Base-by-base conservation (phyloP, 2,797 vertebrate genomes). In the Poecilia velifera region DNA sequence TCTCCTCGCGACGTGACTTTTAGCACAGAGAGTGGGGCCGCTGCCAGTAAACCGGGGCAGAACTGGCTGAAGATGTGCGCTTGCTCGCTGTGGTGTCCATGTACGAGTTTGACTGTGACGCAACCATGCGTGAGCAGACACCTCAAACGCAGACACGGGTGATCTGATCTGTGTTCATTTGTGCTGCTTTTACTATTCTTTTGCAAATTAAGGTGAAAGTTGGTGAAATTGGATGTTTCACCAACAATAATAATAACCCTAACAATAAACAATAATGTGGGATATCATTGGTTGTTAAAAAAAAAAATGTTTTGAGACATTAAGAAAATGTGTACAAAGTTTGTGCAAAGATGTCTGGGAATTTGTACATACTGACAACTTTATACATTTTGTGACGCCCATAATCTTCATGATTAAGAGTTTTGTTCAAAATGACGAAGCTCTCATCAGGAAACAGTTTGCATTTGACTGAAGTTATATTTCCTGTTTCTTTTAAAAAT, bases 1-100 rank as follows among this genome's bases (percentile, higher is more conserved):
- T 95, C 92, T 94, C 92, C 80, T 91, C 73, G 92, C 92, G 95
- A 96, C 96, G 95, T 96, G 95, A 96, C 95, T 95, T 89, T 89
- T 86, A 90, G 95, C 96, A 96, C 96, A 96, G 94, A 92, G 93
- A 86, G 87, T 85, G 86, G 90, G 88, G 93, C 91, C 74, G 86
- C 80, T 96, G 95, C 95, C 96, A 96, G 86, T 86, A 95, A 93
- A 89, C 93, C 77, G 80, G 92, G 93, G 94, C 94, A 96, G 95
- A 85, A 87, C 80, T 78, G 84, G 82, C 90, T 72, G 79, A 92
- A 95, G 92, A 95, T 94, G 91, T 83, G n/a, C 89, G 2, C 64
- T 86, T 51, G n/a, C 66, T 88, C n/a, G 34, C 80, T 76, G 82
- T 75, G 79, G 84, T 86, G 90, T 91, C 86, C 74, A 46, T 73